Evolutionary conservation across 1,140 invertebrate species (phyloP), one percentile per base, ranked within the genome.

Genomic region (Onthophagus taurus): DNA sequence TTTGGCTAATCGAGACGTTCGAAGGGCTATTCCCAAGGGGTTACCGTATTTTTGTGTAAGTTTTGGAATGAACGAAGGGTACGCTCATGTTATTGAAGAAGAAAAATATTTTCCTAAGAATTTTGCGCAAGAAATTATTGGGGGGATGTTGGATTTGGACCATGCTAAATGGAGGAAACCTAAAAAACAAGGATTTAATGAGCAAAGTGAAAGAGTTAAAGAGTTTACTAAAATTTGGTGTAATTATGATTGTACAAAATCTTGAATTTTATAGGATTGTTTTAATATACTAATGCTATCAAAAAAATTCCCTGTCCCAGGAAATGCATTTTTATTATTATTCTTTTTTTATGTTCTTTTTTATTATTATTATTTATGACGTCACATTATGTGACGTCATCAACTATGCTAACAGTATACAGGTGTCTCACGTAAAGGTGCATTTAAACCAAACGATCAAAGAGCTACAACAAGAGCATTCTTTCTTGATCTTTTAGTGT

Each of bases 41-140:
- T 76, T 98, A 41, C 83, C 93, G 1, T 98, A 97, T 64, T 95
- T 98, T 67, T 78, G 77, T 69, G 83, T 98, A 1, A 80, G 91
- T 65, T 97, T 98, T 75, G 94, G 89, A 19, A 76, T 78, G 66
- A 77, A 90, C 36, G 74, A 77, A 29, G 95, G 95, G 2, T 97
- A 86, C 70, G 94, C 90, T 44, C 94, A 97, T 70, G 85, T 97
- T 1, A 94, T 98, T 57, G 95, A 98, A 70, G 88, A 98, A 68
- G 85, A 93, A 63, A 69, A 78, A 44, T 58, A 77, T 20, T 98
- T 97, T 69, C 86, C 92, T 0, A 67, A 59, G 31, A 87, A 89
- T 70, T 98, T 97, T 79, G 93, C 87, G 26, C 81, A 89, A 71
- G 90, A 97, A 81, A 84, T 97, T 17, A 82, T 97, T 65, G 92